Evolutionary conservation across 2,888 invertebrate genomes (phyloP), one percentile per base, ranked within the genome.

Genomic region (Drosophila melanocephala): DNA sequence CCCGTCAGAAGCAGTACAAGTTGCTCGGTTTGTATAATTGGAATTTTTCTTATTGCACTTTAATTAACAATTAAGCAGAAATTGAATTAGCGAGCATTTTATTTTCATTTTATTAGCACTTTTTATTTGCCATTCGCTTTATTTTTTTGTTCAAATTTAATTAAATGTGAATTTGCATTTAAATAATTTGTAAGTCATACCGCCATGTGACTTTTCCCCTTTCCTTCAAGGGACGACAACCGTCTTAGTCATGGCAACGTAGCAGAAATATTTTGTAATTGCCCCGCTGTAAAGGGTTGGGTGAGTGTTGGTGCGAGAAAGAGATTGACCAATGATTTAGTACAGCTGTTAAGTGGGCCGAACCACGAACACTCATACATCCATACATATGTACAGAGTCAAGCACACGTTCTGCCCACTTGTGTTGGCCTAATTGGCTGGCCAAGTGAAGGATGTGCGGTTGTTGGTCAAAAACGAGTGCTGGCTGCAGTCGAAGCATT

Each of bases 81-180:
- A 87, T 88, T 75, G 57, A 78, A 81, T 87, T 78, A 77, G 59
- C 62, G 42, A 35, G 57, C 65, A 53, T 71, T 70, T 65, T 61
- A 66, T 75, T 80, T 69, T 57, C 65, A 66, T 72, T 71, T 80
- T 57, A 74, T 68, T 64, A 59, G 60, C 42, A 28, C 42, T n/a
- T 35, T 60, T 60, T 26, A 51, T 56, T 39, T 70, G 56, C 6
- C 37, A 30, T 62, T 52, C 33, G 22, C 64, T 30, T 42, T n/a
- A 51, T 55, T 37, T 42, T 55, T 62, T 44, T 53, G 35, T 19
- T 56, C 56, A 70, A 81, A 84, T 87, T 84, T 82, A 87, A 87
- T 87, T 87, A 87, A 82, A 74, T 67, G 59, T 89, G 80, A 80
- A 81, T 89, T 85, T 87, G 66, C 86, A 80, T 87, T 53, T 61